Evolutionary conservation across 2,888 invertebrate genomes (phyloP), one percentile per base, ranked within the genome.

Genomic region (Clunio marinus): DNA sequence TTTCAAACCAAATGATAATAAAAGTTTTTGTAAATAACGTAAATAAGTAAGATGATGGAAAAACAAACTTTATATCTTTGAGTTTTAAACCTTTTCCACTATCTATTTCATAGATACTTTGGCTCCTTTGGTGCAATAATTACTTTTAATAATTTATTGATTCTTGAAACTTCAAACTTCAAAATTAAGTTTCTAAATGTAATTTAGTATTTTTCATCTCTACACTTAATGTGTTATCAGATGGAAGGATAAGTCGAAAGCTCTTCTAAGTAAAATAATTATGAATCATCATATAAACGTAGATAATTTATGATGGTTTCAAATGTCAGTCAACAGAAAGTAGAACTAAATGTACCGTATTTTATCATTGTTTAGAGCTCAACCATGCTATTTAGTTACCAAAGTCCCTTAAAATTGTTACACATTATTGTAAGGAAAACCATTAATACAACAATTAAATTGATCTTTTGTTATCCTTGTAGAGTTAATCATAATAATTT

Each of bases 91-190:
- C 41, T 41, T 32, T 32, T 32, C 32, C 32, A 41, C 41, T 10
- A 41, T 41, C 10, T 32, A 32, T 32, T 4, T 32, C 10, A 5
- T 3, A 41, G 41, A 41, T 10, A 10, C n/a, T n/a, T 10, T n/a
- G 15, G 15, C 10, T 10, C 41, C 15, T 41, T 41, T n/a, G 41
- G 41, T 41, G 41, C 41, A 41, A 41, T 41, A 41, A 41, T 41
- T 41, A 41, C n/a, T 41, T 41, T 41, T 41, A 41, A 41, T 41
- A 41, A 41, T 41, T 41, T 41, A 41, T 41, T 41, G 10, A 41
- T 15, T 10, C 41, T 41, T 15, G 15, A 41, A 41, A n/a, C n/a
- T 41, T 41, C 41, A 41, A 2, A n/a, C 15, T n/a, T n/a, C n/a
- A 15, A 41, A 10, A 41, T 41, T 41, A 10, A 41, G 15, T 41